These are phyloP conservation scores for Raja brachyura DNA, from an alignment of 2,113 vertebrate genomes.

Conservation along the genomic window DNA sequence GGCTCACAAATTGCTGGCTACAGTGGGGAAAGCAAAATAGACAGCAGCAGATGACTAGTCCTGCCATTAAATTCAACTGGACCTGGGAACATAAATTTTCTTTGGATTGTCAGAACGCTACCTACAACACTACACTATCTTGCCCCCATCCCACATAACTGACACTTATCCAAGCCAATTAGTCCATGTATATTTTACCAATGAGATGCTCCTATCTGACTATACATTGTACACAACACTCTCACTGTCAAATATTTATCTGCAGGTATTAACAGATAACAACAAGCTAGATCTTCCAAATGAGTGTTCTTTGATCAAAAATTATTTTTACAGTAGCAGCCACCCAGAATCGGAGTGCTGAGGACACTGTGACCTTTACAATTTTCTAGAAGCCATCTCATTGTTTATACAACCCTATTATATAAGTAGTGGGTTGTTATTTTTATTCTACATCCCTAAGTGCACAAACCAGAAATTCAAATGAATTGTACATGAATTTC, in stretches of 20 bases:
- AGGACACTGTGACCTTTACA: background rate
- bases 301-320: background rate
- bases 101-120: too few relatives aligned
- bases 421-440: background rate
- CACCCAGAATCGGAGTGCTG: background rate
- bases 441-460: background rate
- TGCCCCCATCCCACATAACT: too few relatives aligned
- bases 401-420: background rate
- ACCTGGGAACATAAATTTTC: too few relatives aligned
- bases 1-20: background rate
- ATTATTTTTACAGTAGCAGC: background rate
- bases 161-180: background rate
- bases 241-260: background rate
- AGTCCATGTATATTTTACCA: background rate
- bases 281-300: background rate
- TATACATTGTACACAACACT: background rate
- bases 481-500: background rate
- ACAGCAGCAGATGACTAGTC: too few relatives aligned
- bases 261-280: background rate
- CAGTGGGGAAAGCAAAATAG: too few relatives aligned
- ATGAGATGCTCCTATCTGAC: background rate
- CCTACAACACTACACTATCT: too few relatives aligned
- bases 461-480: background rate
- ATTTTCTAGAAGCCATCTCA: background rate
- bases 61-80: too few relatives aligned